Evolutionary conservation across 2,797 vertebrate genomes (phyloP), one percentile per base, ranked within the genome.

Genomic region (Squalus acanthias): DNA sequence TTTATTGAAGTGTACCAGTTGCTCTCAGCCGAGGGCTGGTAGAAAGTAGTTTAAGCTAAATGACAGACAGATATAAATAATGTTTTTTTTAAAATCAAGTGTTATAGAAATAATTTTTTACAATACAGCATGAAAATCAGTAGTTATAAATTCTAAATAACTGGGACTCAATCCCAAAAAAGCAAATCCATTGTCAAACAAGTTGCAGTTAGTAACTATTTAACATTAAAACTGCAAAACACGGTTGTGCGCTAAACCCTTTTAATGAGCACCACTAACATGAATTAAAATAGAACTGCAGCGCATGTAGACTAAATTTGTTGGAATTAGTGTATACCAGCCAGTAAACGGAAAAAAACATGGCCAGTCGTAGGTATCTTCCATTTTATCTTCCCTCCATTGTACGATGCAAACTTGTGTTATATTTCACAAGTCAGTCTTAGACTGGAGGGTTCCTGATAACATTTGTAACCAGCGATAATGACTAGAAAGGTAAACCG

Each of bases 311-410:
- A n/a, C 17, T 22, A 6, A 93, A 67, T 91, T 67, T 93, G 63
- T 93, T 93, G 91, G 91, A 93, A 93, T 93, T 93, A 69, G 20
- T 93, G 91, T 93, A 46, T 93, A 93, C 91, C n/a, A 17, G 91
- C 63, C n/a, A 93, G 91, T 69, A 69, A 46, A 93, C 17, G 2
- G 63, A 46, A 17, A 17, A 67, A 67, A 93, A 39, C n/a, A 1
- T 24, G 57, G 63, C 91, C n/a, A 93, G 91, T 46, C 91, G 63
- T 92, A 92, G 89, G 63, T 92, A 92, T 65, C 89, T 22, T 39
- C 89, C 89, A 39, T 65, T 65, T 92, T 17, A n/a, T 92, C 33
- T 92, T 67, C 89, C 89, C 89, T 92, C 89, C 89, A 39, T 82
- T 39, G 63, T 92, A 92, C 3, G 17, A 92, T 39, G 60, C 63